Evolutionary conservation across 2,888 invertebrate genomes (phyloP).

Genomic region (Aplocera efformata): DNA sequence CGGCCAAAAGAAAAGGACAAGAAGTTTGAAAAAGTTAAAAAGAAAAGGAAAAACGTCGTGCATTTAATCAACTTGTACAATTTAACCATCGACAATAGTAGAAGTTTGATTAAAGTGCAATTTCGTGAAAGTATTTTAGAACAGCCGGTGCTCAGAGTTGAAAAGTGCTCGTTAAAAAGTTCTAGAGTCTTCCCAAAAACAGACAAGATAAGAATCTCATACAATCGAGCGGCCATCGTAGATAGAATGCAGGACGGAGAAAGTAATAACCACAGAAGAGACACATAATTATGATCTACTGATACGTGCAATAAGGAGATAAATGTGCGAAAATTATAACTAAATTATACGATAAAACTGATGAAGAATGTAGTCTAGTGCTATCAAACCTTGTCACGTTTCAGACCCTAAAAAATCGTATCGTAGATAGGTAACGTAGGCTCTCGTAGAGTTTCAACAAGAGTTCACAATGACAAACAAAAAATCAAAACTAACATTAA

Average conservation of each 20-base stretch:
- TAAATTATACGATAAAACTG: conserved; percentile 35
- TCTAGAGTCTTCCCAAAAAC: conserved; percentile 38
- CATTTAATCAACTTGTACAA: conserved; percentile 28
- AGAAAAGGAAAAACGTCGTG: conserved; percentile 36
- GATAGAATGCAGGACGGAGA: conserved; percentile 39
- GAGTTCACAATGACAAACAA: conserved; percentile 70
- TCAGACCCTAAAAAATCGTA: conserved; percentile 55
- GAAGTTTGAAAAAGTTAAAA: conserved; percentile 31
- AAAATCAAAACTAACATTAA: conserved; percentile 55
- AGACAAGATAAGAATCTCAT: conserved; percentile 54
- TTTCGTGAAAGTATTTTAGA: conserved; percentile 40
- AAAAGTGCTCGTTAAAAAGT: conserved; percentile 46
- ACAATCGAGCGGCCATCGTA: conserved; percentile 38
- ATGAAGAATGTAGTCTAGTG: conserved; percentile 51
- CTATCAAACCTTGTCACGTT: conserved; percentile 73
- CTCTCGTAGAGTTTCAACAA: conserved; percentile 71
- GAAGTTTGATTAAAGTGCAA: conserved; percentile 37
- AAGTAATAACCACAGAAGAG: conserved; percentile 38
- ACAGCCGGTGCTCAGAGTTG: conserved; percentile 47
- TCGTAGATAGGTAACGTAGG: conserved; percentile 69
- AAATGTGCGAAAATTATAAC: conserved; percentile 40
- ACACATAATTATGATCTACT: conserved; percentile 58
- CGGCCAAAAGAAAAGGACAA: conserved; percentile 30
- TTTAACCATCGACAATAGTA: conserved; percentile 16
- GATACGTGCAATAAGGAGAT: conserved; percentile 51